phyloP scores from a whole-genome alignment of 1,140 invertebrate genomes.

The Parapsyche elsis region DNA sequence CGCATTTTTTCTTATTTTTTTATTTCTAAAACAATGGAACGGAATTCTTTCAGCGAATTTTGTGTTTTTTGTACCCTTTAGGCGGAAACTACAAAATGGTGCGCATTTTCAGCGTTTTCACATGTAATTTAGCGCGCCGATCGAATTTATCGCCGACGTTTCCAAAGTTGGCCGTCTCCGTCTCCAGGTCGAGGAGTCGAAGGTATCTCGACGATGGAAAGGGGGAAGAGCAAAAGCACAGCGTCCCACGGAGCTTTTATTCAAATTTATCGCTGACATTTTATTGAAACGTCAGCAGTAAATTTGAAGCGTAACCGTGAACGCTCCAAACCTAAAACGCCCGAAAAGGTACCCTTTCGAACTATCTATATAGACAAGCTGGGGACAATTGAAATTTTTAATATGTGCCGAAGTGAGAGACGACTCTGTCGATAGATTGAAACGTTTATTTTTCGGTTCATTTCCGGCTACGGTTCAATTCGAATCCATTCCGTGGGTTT shows the following conservation, averaged over 20 bases:
- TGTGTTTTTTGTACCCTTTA: too few relatives aligned
- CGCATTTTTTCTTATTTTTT: too few relatives aligned
- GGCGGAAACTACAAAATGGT: too few relatives aligned
- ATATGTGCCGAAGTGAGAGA: constrained; percentile 4
- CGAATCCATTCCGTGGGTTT: not conserved
- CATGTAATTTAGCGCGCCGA: constrained; percentile 11
- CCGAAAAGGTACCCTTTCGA: not conserved
- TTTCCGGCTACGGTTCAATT: not conserved
- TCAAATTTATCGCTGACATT: constrained; percentile 31
- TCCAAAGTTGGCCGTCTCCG: constrained; percentile 11
- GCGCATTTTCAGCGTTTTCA: not conserved
- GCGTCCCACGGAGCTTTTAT: constrained; percentile 1
- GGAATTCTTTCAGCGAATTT: too few relatives aligned
- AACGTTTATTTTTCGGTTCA: constrained; percentile 52
- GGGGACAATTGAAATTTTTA: constrained; percentile 20
- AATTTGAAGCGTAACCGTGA: not conserved
- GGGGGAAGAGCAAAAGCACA: not conserved
- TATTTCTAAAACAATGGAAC: too few relatives aligned
- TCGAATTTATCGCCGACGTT: constrained; percentile 11
- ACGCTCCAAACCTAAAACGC: too few relatives aligned
- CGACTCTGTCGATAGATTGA: constrained; percentile 42
- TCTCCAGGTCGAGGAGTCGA: not conserved
- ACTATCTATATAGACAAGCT: not conserved
- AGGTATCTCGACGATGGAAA: not conserved
- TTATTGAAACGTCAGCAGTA: constrained; percentile 25